Base-by-base conservation (phyloP, 2,888 invertebrate genomes). In the Ochropleura plecta region DNA sequence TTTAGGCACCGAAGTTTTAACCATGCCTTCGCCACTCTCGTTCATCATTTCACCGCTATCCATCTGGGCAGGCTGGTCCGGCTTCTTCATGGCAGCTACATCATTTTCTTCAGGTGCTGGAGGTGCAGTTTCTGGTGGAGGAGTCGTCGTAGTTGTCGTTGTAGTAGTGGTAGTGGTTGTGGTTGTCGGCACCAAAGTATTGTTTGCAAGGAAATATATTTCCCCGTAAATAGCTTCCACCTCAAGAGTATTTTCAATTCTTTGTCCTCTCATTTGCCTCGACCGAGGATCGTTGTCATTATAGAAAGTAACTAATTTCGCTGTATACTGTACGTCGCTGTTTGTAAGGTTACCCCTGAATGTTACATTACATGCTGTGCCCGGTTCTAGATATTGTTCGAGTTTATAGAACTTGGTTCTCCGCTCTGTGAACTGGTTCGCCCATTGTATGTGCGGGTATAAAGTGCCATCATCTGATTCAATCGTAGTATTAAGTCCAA, bases 281-380 rank as follows among this genome's bases (percentile, higher is more conserved):
- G 97, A 95, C 68, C 97, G 95, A 46, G 96, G 95, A 68, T 96
- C 96, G n/a, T 96, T 96, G 81, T 98, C 97, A 79, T 97, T 97
- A 91, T 98, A 98, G 77, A 97, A 95, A 3, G 98, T 98, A 68
- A 97, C 97, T 60, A 99, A 94, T 77, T 97, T 97, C 8, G 98
- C 98, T 46, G 96, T 97, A 90, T 98, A 99, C 49, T 98, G 98
- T 0, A 98, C 97, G 86, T 98, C 98, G 71, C 97, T 96, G 78
- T 97, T 97, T 0, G 98, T 98, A 87, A 97, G 97, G 89, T 98
- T 98, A 4, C 98, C 98, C 70, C 96, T 96, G 30, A 98, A 96
- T 0, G 98, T 98, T 0, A 98, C 98, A 92, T 98, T 98, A 69
- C 98, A 97, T 4, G 98, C 98, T 0, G 98, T 98, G 48, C 98